Percentiles rank a stretch among this genome's conserved stretches.
These are phyloP conservation scores for Eupeodes luniger DNA, from an alignment of 2,888 invertebrate genomes.

Conservation along the genomic window DNA sequence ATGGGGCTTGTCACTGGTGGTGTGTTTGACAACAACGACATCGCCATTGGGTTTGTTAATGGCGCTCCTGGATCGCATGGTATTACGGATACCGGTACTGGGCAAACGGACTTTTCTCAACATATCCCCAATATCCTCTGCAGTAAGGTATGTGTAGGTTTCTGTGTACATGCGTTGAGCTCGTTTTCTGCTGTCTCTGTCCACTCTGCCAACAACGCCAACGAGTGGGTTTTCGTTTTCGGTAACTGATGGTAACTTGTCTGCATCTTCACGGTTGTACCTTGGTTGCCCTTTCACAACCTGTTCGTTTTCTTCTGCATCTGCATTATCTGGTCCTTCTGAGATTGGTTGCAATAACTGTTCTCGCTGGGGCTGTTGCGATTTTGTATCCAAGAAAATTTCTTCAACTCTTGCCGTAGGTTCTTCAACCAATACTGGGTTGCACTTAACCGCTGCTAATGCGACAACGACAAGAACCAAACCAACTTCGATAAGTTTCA, in stretches of 20 bases:
- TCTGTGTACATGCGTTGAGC: conserved; percentile 49
- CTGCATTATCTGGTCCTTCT: conserved; percentile 20
- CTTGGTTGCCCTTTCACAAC: conserved; percentile 50
- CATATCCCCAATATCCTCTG: conserved; percentile 46
- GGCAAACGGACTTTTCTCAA: conserved; percentile 55
- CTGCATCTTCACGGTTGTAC: conserved; percentile 11
- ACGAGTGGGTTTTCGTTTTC: conserved; percentile 8
- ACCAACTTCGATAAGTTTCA: conserved; percentile 38
- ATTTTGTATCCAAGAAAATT: conserved; percentile 2
- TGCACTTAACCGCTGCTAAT: conserved; percentile 28
- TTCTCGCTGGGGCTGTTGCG: conserved; percentile 5
- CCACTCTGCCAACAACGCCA: neutral
- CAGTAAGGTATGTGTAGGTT: conserved; percentile 42
- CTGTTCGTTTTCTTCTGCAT: conserved; percentile 26
- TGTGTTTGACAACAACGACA: neutral
- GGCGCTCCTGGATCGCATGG: conserved; percentile 43
- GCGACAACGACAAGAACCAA: conserved; percentile 49
- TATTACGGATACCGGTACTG: neutral
- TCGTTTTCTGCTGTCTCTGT: conserved; percentile 29
- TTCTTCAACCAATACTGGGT: conserved; percentile 40
- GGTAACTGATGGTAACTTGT: conserved; percentile 24
- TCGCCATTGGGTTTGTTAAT: neutral
- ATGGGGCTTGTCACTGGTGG: neutral
- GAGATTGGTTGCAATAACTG: neutral
- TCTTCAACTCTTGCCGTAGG: conserved; percentile 28